Base-by-base conservation (phyloP, 2,888 invertebrate species). In the Epicampocera succincta region DNA sequence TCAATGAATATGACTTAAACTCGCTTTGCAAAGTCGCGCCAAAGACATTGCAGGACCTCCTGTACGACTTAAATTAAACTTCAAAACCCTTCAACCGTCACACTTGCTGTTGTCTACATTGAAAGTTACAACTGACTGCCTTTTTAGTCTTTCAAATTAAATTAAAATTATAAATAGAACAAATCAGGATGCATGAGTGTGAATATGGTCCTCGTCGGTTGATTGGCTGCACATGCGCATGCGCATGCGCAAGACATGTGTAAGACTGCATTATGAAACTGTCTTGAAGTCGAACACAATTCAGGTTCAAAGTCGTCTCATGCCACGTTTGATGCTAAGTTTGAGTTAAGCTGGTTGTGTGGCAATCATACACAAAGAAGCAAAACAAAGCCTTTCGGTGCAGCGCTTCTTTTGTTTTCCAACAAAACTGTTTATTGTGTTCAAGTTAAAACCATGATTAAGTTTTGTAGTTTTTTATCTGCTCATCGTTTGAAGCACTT, bases 281-380 rank as follows among this genome's bases (percentile, higher is more conserved):
- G 60, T 75, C 60, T 75, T 48, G 54, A 52, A 75, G 52, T 71
- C 46, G 75, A 42, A 66, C 52, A 71, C 13, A 74, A 81, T 75
- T 71, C 82, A 83, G 66, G 83, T 80, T 83, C 83, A 83, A 83
- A 79, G 72, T 71, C 83, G 15, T 66, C 68, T 58, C 33, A 66
- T 58, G 54, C 25, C 58, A 72, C 19, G 71, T 33, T 29, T 76
- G 52, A 19, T 17, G 21, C 63, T 21, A 46, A 56, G n/a, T 66
- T 46, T 46, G 25, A 25, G 48, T 58, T 66, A 15, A 52, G 42
- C 42, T 66, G 42, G 40, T 21, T 75, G 66, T 60, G 75, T 42
- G 44, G 63, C 19, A 65, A 44, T 17, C 54, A 54, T 44, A 56
- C 44, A 48, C 25, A 52, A 58, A 48, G n/a, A n/a, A n/a, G n/a